These are phyloP conservation scores for Pollenia labialis DNA, from an alignment of 2,888 invertebrate genomes.

Conservation along the genomic window DNA sequence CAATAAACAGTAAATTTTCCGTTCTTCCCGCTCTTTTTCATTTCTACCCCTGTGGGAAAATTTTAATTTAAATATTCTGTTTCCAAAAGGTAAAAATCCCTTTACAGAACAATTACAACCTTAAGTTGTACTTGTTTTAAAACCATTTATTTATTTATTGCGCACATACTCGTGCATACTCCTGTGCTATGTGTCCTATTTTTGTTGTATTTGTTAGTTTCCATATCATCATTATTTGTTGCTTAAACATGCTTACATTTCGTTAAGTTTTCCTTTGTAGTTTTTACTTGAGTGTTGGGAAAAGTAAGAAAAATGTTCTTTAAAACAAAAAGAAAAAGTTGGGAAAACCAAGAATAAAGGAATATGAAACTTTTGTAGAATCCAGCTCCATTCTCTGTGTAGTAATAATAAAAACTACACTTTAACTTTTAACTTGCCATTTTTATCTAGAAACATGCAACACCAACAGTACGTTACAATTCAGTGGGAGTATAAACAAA, in stretches of 20 bases:
- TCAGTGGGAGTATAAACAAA: conserved; percentile 32
- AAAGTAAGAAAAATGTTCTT: conserved; percentile 34
- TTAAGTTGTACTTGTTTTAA: background rate
- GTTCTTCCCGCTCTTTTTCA: background rate
- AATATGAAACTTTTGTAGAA: conserved; percentile 1
- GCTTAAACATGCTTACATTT: conserved; percentile 47
- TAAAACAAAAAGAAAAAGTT: conserved; percentile 8
- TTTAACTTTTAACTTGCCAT: conserved; percentile 50
- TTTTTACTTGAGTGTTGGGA: background rate
- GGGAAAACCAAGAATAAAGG: background rate
- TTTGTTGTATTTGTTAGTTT: background rate
- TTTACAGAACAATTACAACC: background rate
- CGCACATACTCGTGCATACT: background rate
- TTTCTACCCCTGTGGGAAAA: background rate
- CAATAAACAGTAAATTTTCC: too few species aligned
- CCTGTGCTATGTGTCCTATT: background rate
- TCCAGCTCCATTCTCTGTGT: conserved; percentile 37
- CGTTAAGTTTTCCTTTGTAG: conserved; percentile 49
- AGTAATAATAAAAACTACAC: conserved; percentile 41
- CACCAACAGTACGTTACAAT: conserved; percentile 9
- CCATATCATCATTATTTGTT: conserved; percentile 45
- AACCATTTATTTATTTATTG: conserved; percentile 2
- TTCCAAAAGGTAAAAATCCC: background rate
- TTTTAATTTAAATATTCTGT: conserved; percentile 32
- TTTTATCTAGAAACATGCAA: conserved; percentile 39